These are phyloP conservation scores for Alethe diademata DNA, from an alignment of 2,113 vertebrate genomes.

Conservation along the genomic window DNA sequence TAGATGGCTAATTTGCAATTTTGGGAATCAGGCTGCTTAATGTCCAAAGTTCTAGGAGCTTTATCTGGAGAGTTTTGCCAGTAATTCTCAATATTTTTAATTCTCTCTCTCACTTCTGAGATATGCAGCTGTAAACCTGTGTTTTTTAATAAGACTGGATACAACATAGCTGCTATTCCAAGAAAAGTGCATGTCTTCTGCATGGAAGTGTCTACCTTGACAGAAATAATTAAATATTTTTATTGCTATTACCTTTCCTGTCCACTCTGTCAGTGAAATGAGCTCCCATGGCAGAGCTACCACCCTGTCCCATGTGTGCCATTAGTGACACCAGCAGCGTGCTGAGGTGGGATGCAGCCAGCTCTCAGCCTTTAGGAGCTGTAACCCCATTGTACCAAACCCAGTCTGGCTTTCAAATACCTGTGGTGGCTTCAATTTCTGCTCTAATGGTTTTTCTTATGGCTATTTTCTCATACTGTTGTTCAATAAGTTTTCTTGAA, in stretches of 20 bases:
- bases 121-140: not conserved
- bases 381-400: not conserved
- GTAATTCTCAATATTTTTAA: not conserved
- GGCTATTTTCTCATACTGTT: not conserved
- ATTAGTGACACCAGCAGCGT: not conserved
- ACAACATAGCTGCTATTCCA: not conserved
- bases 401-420: not conserved
- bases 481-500: not conserved
- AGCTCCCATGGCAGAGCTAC: not conserved
- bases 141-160: not conserved
- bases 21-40: not conserved
- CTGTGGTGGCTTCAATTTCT: not conserved
- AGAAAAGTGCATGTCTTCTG: not conserved
- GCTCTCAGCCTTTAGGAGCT: not conserved
- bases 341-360: not conserved
- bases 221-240: not conserved
- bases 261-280: not conserved
- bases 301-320: rapidly evolving
- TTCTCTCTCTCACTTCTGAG: not conserved
- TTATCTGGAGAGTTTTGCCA: not conserved
- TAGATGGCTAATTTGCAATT: not conserved
- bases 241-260: not conserved
- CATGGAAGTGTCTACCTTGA: not conserved
- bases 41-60: not conserved
- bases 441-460: not conserved